Conservation (phyloP, 2,113 vertebrate species). For the Typhlomys cinereus region DNA sequence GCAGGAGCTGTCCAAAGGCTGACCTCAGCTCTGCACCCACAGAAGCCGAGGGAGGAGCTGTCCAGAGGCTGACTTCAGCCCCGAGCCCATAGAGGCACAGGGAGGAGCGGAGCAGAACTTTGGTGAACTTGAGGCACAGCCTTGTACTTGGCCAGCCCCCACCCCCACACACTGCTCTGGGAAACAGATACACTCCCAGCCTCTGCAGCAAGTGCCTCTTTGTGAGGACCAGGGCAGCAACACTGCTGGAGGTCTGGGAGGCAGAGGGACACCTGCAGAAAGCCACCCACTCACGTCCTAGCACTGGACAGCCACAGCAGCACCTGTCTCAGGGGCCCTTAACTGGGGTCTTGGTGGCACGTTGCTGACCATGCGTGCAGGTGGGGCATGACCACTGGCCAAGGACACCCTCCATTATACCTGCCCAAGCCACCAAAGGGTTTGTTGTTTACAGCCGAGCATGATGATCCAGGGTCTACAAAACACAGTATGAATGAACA, state of each 20-base stretch:
- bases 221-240: background rate
- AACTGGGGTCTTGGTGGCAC: background rate
- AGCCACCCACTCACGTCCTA: background rate
- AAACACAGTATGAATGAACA: background rate
- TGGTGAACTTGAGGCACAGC: background rate
- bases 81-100: fast-evolving
- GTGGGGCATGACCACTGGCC: background rate
- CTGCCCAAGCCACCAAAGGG: background rate
- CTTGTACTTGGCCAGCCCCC: background rate
- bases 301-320: too few species aligned
- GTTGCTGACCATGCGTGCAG: background rate
- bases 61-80: background rate
- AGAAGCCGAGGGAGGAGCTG: fast-evolving
- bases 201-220: too few species aligned
- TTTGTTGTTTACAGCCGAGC: background rate
- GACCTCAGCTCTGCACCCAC: background rate
- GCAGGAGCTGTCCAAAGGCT: background rate
- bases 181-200: background rate
- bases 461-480: background rate
- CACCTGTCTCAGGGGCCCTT: fast-evolving
- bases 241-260: background rate
- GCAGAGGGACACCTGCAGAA: background rate
- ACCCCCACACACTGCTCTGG: too few species aligned
- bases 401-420: background rate
- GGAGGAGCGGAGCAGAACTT: background rate